A percentile compares a stretch with the other conserved stretches of the same genome.
Conservation (phyloP, 2,888 invertebrate genomes). For the Zaprionus lineosus region DNA sequence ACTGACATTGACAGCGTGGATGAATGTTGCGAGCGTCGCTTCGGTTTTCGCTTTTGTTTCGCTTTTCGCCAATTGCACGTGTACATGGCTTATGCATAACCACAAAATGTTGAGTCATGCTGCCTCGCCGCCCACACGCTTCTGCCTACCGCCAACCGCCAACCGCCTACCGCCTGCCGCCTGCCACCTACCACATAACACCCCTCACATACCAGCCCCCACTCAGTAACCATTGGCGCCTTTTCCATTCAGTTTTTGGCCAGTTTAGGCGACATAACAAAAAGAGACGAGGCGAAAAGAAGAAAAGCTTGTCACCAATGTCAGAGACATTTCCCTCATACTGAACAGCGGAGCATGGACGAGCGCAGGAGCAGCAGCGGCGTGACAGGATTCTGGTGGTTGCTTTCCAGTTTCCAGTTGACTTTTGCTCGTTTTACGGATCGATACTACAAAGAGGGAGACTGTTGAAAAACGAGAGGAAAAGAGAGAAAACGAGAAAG, state of each 20-base stretch:
- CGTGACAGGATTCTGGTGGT: constrained; percentile 57
- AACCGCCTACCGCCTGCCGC: constrained; percentile 2
- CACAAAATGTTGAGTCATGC: constrained; percentile 75
- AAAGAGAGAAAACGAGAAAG: constrained; percentile 5
- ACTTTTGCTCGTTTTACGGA: constrained; percentile 65
- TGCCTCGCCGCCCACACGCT: constrained; percentile 16
- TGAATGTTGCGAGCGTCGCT: constrained; percentile 27
- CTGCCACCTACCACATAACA: neutral
- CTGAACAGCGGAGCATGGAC: constrained; percentile 17
- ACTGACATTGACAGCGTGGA: constrained; percentile 70
- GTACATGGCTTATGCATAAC: constrained; percentile 68
- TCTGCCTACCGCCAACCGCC: constrained; percentile 1
- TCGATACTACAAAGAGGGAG: constrained; percentile 59
- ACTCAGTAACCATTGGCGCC: constrained; percentile 3
- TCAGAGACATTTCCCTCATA: constrained; percentile 44
- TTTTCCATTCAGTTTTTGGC: constrained; percentile 47
- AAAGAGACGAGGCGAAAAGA: neutral
- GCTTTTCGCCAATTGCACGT: constrained; percentile 49
- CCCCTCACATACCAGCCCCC: constrained; percentile 3
- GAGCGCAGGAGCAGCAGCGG: constrained; percentile 16
- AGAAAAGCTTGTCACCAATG: constrained; percentile 47
- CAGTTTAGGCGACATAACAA: constrained; percentile 17
- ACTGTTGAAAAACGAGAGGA: constrained; percentile 1
- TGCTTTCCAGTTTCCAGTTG: constrained; percentile 75
- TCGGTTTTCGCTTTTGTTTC: constrained; percentile 35